A percentile compares a stretch with the other conserved stretches of the same genome.
Conservation (phyloP, 2,888 invertebrate species). For the Prosapia bicincta region DNA sequence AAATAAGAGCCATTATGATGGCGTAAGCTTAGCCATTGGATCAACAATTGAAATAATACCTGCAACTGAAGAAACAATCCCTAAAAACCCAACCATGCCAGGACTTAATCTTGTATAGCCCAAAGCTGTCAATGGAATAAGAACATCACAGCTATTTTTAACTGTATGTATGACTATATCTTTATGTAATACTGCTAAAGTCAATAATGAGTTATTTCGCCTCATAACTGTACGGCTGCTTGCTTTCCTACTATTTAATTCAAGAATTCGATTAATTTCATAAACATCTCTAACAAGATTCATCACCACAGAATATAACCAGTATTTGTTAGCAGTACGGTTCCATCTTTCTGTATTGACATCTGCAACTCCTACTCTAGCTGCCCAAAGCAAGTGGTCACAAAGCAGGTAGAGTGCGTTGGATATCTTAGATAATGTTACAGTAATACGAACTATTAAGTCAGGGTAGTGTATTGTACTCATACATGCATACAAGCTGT, state of each 20-base stretch:
- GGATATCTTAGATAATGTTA: conserved; percentile 75
- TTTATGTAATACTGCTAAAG: conserved; percentile 47
- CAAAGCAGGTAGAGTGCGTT: conserved; percentile 75
- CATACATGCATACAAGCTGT: conserved; percentile 71
- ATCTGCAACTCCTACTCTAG: conserved; percentile 62
- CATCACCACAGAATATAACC: conserved; percentile 77
- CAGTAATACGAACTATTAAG: conserved; percentile 61
- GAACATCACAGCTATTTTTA: conserved; percentile 83
- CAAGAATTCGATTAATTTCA: conserved; percentile 66
- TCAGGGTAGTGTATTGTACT: conserved; percentile 70
- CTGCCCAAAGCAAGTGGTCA: conserved; percentile 85
- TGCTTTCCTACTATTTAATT: conserved; percentile 47
- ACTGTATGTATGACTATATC: conserved; percentile 76
- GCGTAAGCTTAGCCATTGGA: conserved; percentile 72
- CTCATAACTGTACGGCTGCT: background rate
- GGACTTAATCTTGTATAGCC: conserved; percentile 76
- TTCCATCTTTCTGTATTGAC: conserved; percentile 76
- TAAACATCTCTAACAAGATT: conserved; percentile 81
- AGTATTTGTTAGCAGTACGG: conserved; percentile 70
- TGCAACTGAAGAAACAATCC: conserved; percentile 75
- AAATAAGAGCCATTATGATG: no score
- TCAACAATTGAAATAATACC: conserved; percentile 72
- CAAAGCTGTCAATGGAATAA: conserved; percentile 78
- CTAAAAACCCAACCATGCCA: conserved; percentile 71
- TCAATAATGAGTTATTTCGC: background rate